Percentiles rank a stretch among this genome's conserved stretches.
phyloP scores from a whole-genome alignment of 2,888 invertebrate species.

The Heliothis peltigera region DNA sequence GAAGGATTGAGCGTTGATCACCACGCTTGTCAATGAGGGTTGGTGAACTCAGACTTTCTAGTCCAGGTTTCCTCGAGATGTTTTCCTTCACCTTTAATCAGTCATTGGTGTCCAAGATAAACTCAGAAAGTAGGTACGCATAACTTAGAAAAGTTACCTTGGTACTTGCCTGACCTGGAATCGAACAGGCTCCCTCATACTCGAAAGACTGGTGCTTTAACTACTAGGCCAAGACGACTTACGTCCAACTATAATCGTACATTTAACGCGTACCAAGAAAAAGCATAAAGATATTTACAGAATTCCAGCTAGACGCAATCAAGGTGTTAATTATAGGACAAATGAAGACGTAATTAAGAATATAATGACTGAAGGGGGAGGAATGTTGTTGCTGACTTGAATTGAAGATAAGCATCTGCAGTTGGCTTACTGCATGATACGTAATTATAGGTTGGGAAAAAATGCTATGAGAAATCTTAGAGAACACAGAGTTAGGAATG shows the following conservation, averaged over 20 bases:
- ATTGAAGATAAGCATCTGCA: constrained; percentile 46
- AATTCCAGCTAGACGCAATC: constrained; percentile 16
- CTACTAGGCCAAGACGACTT: too few species aligned
- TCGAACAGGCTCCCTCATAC: too few species aligned
- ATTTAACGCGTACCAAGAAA: background rate
- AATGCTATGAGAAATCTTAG: constrained; percentile 33
- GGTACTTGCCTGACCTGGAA: too few species aligned
- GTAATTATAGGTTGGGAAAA: constrained; percentile 46
- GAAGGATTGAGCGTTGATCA: too few species aligned
- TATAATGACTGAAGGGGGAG: constrained; percentile 35
- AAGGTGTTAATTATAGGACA: constrained; percentile 45
- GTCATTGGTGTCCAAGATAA: too few species aligned
- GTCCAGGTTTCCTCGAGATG: too few species aligned
- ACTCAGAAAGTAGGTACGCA: too few species aligned
- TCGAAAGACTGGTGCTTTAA: too few species aligned
- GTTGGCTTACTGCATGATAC: constrained; percentile 20
- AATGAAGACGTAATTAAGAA: constrained; percentile 49
- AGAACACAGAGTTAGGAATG: background rate
- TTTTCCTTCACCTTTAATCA: too few species aligned
- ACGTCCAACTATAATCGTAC: background rate
- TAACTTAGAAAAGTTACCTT: too few species aligned
- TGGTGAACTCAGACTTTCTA: too few species aligned
- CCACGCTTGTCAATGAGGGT: too few species aligned
- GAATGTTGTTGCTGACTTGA: constrained; percentile 41
- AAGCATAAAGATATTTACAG: constrained; percentile 4